Conservation (phyloP, 92 coral and sea anemone genomes). For the Porites divaricata region DNA sequence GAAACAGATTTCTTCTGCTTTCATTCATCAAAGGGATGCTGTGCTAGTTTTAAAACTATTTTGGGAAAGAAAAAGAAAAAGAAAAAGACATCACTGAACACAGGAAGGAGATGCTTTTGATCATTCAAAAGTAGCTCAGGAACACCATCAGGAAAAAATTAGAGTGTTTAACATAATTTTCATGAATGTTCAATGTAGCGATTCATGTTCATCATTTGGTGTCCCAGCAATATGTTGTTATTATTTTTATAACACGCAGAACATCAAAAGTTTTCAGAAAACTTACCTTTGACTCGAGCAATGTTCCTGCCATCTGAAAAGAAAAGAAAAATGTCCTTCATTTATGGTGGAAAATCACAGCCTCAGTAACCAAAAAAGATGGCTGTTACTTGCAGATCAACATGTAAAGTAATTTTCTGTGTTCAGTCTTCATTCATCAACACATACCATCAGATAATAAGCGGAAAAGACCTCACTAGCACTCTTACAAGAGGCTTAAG, state of each 20-base stretch:
- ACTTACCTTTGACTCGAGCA: too few relatives aligned
- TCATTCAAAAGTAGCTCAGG: not conserved
- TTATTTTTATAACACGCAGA: not conserved
- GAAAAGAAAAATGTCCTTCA: too few relatives aligned
- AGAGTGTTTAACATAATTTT: conserved; percentile 75
- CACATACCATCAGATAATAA: conserved; percentile 44
- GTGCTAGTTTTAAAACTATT: not conserved
- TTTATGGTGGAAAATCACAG: too few relatives aligned
- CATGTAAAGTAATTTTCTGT: too few relatives aligned
- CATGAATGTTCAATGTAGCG: conserved; percentile 58
- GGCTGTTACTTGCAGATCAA: too few relatives aligned
- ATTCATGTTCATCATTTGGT: conserved; percentile 76
- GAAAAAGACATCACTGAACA: not conserved
- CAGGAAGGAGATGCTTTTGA: too few relatives aligned
- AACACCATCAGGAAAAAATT: conserved; percentile 88
- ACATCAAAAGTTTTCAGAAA: too few relatives aligned
- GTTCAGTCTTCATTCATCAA: not conserved
- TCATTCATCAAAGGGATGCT: too few relatives aligned
- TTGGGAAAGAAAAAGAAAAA: not conserved
- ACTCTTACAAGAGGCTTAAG: not conserved
- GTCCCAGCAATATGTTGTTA: not conserved
- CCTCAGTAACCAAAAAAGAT: too few relatives aligned
- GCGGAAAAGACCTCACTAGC: conserved; percentile 40
- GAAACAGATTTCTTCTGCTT: too few relatives aligned
- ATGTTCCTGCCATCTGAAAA: too few relatives aligned